phyloP scores from a whole-genome alignment of 2,113 vertebrate genomes.

The Sebastes fasciatus region DNA sequence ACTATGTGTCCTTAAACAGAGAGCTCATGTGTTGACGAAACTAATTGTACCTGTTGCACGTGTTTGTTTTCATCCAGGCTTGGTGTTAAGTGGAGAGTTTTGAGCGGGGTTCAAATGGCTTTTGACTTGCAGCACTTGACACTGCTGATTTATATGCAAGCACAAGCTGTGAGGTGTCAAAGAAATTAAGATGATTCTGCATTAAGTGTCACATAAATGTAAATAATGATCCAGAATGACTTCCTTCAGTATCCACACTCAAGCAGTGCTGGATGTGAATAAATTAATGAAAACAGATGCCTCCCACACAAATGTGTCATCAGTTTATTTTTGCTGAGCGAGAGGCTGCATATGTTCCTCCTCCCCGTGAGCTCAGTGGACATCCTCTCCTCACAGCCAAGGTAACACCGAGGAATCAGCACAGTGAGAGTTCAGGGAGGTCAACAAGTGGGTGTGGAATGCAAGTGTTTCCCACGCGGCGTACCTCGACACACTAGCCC shows the following conservation, averaged over 20 bases:
- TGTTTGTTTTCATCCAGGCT: slow-evolving; percentile 23
- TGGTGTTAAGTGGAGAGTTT: slow-evolving; percentile 21
- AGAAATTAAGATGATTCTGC: slow-evolving; percentile 15
- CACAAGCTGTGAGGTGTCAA: neutral
- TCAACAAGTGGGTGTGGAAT: slow-evolving; percentile 80
- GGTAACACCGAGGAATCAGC: slow-evolving; percentile 57
- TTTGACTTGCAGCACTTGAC: slow-evolving; percentile 43
- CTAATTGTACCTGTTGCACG: slow-evolving; percentile 24
- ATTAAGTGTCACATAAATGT: slow-evolving; percentile 37
- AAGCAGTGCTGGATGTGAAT: slow-evolving; percentile 21
- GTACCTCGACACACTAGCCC: slow-evolving; percentile 57
- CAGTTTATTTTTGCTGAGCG: slow-evolving; percentile 58
- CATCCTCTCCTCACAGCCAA: slow-evolving; percentile 66
- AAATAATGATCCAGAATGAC: slow-evolving; percentile 16
- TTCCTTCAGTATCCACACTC: slow-evolving; percentile 18
- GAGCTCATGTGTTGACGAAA: slow-evolving; percentile 24
- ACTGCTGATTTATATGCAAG: slow-evolving; percentile 25
- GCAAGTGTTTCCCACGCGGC: slow-evolving; percentile 72
- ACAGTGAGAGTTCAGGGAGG: slow-evolving; percentile 68
- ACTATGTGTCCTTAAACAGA: slow-evolving; percentile 25
- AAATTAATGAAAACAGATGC: slow-evolving; percentile 51
- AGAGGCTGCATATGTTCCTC: slow-evolving; percentile 52
- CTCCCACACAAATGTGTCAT: slow-evolving; percentile 54
- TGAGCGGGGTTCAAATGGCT: slow-evolving; percentile 16
- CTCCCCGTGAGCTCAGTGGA: slow-evolving; percentile 57